Conservation (phyloP, 37 sponge, comb jelly and placozoan genomes). For the Chondrosia reniformis region DNA sequence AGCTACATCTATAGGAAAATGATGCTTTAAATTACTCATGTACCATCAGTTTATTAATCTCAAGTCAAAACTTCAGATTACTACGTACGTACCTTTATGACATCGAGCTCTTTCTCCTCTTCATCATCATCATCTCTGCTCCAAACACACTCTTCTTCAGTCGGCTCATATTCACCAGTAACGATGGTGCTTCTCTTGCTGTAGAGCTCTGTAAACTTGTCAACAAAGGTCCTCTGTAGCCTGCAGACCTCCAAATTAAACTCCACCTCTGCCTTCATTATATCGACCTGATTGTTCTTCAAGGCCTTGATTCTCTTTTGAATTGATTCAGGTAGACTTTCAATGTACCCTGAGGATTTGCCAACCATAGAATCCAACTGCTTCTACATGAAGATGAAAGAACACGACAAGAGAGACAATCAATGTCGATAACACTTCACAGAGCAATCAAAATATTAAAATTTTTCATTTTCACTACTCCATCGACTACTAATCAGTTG, state of each 20-base stretch:
- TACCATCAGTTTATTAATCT: too few species aligned
- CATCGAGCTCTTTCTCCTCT: background rate
- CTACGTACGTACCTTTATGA: background rate
- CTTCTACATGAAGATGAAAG: background rate
- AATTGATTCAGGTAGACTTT: constrained; percentile 53
- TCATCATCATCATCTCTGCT: background rate
- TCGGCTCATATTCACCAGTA: constrained; percentile 59
- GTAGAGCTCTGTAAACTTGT: constrained; percentile 38
- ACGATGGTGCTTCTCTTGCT: constrained; percentile 29
- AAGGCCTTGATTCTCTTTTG: constrained; percentile 58
- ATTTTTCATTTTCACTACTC: too few species aligned
- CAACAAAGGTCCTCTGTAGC: constrained; percentile 69
- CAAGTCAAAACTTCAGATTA: too few species aligned
- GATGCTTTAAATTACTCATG: too few species aligned
- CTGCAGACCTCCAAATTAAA: constrained; percentile 78
- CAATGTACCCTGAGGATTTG: constrained; percentile 41
- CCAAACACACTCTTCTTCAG: constrained; percentile 78
- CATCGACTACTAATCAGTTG: too few species aligned
- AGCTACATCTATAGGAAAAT: too few species aligned
- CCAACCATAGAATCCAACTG: constrained; percentile 37
- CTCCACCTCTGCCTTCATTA: constrained; percentile 73
- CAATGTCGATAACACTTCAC: too few species aligned
- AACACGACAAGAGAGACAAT: background rate
- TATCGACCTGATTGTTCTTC: constrained; percentile 79
- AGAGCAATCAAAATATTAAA: too few species aligned